These are phyloP conservation scores for Rhizoglyphus robini DNA, from an alignment of 1,140 invertebrate species.

Conservation along the genomic window DNA sequence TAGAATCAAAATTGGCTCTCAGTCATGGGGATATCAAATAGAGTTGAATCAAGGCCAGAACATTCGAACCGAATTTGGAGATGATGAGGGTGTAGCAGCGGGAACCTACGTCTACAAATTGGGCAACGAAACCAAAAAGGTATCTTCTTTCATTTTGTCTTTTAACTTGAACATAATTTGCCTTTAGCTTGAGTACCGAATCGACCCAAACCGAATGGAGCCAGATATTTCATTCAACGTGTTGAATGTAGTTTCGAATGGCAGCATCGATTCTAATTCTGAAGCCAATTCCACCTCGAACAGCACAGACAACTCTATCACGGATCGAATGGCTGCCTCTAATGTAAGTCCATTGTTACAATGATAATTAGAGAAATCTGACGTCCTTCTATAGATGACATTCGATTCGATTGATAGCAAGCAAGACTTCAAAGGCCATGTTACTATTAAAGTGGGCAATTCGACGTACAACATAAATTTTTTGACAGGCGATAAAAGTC, in stretches of 20 bases:
- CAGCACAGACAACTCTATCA: background rate
- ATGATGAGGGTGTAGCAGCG: conserved; percentile 10
- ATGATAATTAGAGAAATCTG: background rate
- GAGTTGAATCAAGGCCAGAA: conserved; percentile 7
- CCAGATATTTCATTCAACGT: conserved; percentile 17
- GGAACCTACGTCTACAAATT: background rate
- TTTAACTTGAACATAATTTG: background rate
- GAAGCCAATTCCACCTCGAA: background rate
- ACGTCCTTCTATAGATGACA: background rate
- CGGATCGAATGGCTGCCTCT: background rate
- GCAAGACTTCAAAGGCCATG: conserved; percentile 16
- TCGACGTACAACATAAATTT: conserved; percentile 15
- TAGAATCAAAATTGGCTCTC: conserved; percentile 9
- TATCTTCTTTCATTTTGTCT: conserved; percentile 5
- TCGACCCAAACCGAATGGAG: background rate
- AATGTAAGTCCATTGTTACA: background rate
- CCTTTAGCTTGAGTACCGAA: conserved; percentile 6
- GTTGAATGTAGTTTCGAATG: background rate
- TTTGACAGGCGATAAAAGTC: conserved; percentile 9
- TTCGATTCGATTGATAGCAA: conserved; percentile 19
- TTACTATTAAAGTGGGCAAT: conserved; percentile 16
- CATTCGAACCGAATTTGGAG: conserved; percentile 7
- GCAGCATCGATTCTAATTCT: background rate
- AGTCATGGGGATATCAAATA: conserved; percentile 9
- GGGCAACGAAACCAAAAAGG: conserved; percentile 3